These are phyloP conservation scores for Pseudonaja textilis DNA, from an alignment of 2,113 vertebrate species.

Conservation along the genomic window DNA sequence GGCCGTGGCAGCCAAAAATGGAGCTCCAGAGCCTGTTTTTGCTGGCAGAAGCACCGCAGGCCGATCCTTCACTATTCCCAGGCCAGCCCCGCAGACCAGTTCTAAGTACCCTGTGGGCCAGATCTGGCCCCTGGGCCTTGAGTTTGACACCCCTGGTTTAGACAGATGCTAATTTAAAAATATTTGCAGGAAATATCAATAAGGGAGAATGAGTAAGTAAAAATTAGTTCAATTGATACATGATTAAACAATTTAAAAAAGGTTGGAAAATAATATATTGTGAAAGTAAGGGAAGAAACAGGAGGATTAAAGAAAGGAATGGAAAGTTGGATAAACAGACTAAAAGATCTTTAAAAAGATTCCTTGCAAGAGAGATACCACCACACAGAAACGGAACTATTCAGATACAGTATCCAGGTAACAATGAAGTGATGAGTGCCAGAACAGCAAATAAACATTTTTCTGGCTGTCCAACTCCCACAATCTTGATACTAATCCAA, in stretches of 20 bases:
- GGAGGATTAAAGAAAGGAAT: not conserved
- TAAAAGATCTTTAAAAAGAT: not conserved
- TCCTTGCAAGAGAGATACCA: not conserved
- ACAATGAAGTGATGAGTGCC: not conserved
- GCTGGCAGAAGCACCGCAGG: no score
- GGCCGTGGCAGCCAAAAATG: no score
- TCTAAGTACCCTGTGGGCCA: no score
- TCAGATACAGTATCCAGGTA: not conserved
- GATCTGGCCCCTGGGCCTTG: no score
- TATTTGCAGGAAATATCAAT: not conserved
- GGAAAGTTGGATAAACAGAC: not conserved
- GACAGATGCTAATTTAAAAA: not conserved
- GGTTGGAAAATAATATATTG: not conserved
- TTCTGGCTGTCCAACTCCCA: not conserved
- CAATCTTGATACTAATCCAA: not conserved
- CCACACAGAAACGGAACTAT: not conserved
- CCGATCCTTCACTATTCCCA: no score
- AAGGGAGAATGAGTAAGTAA: not conserved
- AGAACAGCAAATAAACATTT: not conserved
- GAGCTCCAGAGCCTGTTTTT: no score
- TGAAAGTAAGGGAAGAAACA: not conserved
- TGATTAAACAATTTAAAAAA: not conserved
- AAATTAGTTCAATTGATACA: not conserved
- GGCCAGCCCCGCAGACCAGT: no score
- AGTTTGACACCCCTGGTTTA: not conserved